Percentiles rank a stretch among this genome's conserved stretches.
Evolutionary conservation across 1,140 invertebrate species (phyloP).

Genomic region (Bradynema listronoti): DNA sequence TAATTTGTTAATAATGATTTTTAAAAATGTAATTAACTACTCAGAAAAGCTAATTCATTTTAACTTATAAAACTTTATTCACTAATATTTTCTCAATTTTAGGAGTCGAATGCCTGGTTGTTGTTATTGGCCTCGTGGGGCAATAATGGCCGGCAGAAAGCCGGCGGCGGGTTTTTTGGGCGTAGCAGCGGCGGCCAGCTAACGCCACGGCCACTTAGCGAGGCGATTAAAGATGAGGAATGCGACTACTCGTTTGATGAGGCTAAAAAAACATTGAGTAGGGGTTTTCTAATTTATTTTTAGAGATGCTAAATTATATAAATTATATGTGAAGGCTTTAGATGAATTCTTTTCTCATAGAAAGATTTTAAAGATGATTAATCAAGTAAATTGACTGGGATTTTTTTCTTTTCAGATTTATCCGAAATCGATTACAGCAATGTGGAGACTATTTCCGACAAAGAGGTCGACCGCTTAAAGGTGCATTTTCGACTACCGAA

Average conservation of each 20-base stretch:
- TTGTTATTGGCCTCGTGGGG: slow-evolving; percentile 42
- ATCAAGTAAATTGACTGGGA: too few species aligned
- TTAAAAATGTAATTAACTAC: too few species aligned
- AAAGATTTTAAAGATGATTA: too few species aligned
- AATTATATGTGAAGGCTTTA: neutral
- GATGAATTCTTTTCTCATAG: slow-evolving; percentile 20
- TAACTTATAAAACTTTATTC: neutral
- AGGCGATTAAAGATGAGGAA: slow-evolving; percentile 5
- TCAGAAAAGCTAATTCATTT: too few species aligned
- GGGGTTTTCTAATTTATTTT: slow-evolving; percentile 7
- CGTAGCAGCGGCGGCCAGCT: too few species aligned
- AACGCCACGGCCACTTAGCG: neutral
- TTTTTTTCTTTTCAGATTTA: neutral
- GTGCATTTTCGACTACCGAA: neutral
- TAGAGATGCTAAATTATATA: too few species aligned
- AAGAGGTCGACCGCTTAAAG: slow-evolving; percentile 25
- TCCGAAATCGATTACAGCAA: slow-evolving; percentile 13
- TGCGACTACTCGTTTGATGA: neutral
- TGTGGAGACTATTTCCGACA: slow-evolving; percentile 31
- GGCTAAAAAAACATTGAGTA: slow-evolving; percentile 9
- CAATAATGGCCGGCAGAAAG: slow-evolving; percentile 17
- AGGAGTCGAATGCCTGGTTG: slow-evolving; percentile 42
- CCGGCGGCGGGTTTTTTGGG: neutral
- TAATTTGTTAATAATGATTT: too few species aligned
- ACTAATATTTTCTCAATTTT: slow-evolving; percentile 4